Conservation (phyloP, 2,888 invertebrate genomes). For the Lasioglossum lativentre region DNA sequence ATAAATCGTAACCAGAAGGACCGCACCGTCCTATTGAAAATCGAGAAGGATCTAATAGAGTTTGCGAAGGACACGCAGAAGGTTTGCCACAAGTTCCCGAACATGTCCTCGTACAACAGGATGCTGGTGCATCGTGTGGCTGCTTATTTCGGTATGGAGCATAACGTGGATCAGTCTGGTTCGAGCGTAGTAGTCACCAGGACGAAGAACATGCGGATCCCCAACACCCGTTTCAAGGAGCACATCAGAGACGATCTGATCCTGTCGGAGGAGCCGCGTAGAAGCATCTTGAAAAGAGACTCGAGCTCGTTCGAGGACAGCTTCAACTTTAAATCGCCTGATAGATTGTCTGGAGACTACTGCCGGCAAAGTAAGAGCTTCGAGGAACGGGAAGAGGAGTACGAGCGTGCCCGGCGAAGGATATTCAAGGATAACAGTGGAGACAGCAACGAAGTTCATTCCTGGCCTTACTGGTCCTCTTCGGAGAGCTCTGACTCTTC, state of each 20-base stretch:
- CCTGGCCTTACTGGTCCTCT: constrained; percentile 83
- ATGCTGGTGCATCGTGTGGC: constrained; percentile 98
- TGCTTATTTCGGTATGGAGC: constrained; percentile 96
- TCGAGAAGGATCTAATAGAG: constrained; percentile 94
- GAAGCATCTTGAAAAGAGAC: constrained; percentile 94
- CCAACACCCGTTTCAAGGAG: constrained; percentile 90
- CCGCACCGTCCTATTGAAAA: constrained; percentile 92
- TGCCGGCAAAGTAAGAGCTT: constrained; percentile 92
- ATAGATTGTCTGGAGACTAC: constrained; percentile 87
- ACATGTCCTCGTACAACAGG: constrained; percentile 97
- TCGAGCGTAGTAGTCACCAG: constrained; percentile 94
- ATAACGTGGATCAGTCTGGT: constrained; percentile 95
- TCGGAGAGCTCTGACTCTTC: constrained; percentile 82
- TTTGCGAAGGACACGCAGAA: constrained; percentile 90
- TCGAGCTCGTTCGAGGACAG: constrained; percentile 92
- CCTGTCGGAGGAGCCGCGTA: constrained; percentile 89
- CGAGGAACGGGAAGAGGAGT: constrained; percentile 96
- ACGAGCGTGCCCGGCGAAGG: constrained; percentile 93
- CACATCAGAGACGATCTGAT: constrained; percentile 88
- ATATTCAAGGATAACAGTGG: constrained; percentile 89
- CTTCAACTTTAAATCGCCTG: constrained; percentile 86
- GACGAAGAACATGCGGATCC: constrained; percentile 89
- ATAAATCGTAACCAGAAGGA: constrained; percentile 96
- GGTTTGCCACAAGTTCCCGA: constrained; percentile 91
- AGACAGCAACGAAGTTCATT: constrained; percentile 79